Percentiles rank a stretch among this genome's conserved stretches.
Evolutionary conservation across 1,140 invertebrate genomes (phyloP).

Genomic region (Trissolcus basalis): DNA sequence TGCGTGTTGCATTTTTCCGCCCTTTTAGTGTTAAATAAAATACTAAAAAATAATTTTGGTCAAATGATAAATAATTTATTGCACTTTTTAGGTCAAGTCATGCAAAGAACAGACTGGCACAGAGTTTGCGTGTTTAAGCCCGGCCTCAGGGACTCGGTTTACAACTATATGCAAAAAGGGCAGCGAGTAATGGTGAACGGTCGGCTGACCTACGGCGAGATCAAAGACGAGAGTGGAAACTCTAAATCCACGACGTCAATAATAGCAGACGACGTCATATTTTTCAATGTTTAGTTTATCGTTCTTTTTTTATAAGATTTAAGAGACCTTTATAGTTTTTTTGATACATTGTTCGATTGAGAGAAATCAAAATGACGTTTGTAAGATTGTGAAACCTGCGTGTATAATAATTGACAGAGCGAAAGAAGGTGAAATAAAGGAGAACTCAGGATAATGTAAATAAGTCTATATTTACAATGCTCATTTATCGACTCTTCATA

Average conservation of each 20-base stretch:
- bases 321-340: not conserved
- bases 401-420: slow-evolving; percentile 11
- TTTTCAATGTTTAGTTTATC: slow-evolving; percentile 76
- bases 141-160: slow-evolving; percentile 84
- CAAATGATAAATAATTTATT: slow-evolving; percentile 6
- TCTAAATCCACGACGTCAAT: slow-evolving; percentile 84
- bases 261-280: slow-evolving; percentile 91
- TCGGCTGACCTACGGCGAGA: slow-evolving; percentile 89
- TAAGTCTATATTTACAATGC: slow-evolving; percentile 76
- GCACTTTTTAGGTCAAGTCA: slow-evolving; percentile 80
- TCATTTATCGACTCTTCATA: slow-evolving; percentile 70
- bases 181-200: slow-evolving; percentile 90
- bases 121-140: slow-evolving; percentile 92
- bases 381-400: too few relatives aligned
- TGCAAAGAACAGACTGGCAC: slow-evolving; percentile 94
- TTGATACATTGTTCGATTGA: too few relatives aligned
- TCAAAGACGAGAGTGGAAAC: slow-evolving; percentile 86
- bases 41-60: slow-evolving; percentile 19
- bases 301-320: not conserved
- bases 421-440: slow-evolving; percentile 37
- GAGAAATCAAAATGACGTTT: too few relatives aligned
- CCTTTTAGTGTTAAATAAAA: too few relatives aligned
- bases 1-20: too few relatives aligned
- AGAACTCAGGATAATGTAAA: slow-evolving; percentile 71
- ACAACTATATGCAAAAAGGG: slow-evolving; percentile 89